Base-by-base conservation (phyloP, 1,140 invertebrate species). In the Cydia strobilella region DNA sequence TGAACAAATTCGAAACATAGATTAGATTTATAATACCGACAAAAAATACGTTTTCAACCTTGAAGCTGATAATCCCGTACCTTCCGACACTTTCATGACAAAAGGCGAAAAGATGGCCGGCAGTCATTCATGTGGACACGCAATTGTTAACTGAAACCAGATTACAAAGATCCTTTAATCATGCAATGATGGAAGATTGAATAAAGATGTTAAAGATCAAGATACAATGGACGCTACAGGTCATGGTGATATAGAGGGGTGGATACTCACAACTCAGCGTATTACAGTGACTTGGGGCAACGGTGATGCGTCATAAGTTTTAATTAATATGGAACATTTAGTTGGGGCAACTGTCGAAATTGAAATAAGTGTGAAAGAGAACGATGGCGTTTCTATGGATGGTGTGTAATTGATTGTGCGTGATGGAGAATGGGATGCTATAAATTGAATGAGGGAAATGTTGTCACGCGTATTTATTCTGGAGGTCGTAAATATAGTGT, bases 271-370 rank as follows among this genome's bases (percentile, higher is more conserved):
- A 87, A 90, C 88, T 88, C 88, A 87, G 86, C 81, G 81, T 76
- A 83, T 86, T 83, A 83, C 72, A 76, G 69, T 80, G 78, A 79
- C 75, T 74, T 76, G 81, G 84, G 87, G 80, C 77, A 75, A 83
- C 71, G 75, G 76, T 84, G 84, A 86, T 85, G 84, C 82, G 83
- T 92, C 89, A 89, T 87, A 90, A 87, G 78, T 90, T 91, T 91
- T 90, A 90, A 92, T 92, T 90, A 89, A 84, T 86, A 87, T 79
- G 83, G 86, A 82, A 85, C 85, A 84, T 88, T 86, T 83, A 83
- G 73, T 74, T 78, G 73, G 80, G 84, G 81, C 80, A 73, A 79
- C 73, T 79, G 78, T 82, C 81, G 78, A 82, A 82, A 80, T 73
- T 78, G 76, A 71, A 77, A 76, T 77, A 77, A 76, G 75, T 75